These are phyloP conservation scores for Ecdyonurus torrentis DNA, from an alignment of 2,888 invertebrate genomes.

Conservation along the genomic window DNA sequence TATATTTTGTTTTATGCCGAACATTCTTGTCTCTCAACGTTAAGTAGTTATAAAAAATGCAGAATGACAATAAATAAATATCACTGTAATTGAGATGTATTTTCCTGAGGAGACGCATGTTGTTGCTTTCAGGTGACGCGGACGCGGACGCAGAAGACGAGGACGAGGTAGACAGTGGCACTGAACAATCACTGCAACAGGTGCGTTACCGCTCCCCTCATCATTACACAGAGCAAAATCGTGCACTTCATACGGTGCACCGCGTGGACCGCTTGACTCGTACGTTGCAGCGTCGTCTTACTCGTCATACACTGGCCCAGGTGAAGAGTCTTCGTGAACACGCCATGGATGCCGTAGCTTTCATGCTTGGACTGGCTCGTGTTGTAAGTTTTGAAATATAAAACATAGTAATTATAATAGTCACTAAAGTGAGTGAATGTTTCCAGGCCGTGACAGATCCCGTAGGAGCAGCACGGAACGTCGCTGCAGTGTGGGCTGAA, in stretches of 20 bases:
- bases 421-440: background rate
- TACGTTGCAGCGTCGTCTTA: constrained; percentile 58
- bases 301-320: constrained; percentile 59
- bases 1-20: too few species aligned
- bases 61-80: too few species aligned
- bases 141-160: background rate
- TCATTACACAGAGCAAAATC: background rate
- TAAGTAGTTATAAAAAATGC: too few species aligned
- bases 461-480: constrained; percentile 49
- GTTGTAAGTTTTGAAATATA: constrained; percentile 46
- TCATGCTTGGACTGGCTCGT: constrained; percentile 59
- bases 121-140: too few species aligned
- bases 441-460: constrained; percentile 40
- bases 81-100: too few species aligned
- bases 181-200: background rate
- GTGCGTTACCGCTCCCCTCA: background rate
- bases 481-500: constrained; percentile 49
- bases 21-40: too few species aligned
- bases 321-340: constrained; percentile 67
- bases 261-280: constrained; percentile 60
- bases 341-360: constrained; percentile 53
- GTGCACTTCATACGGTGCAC: constrained; percentile 45
- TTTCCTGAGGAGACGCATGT: too few species aligned
- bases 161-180: background rate
- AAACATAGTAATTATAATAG: too few species aligned